These are phyloP conservation scores for Hypsibius dujardini DNA, from an alignment of 1,140 invertebrate genomes.

Conservation along the genomic window DNA sequence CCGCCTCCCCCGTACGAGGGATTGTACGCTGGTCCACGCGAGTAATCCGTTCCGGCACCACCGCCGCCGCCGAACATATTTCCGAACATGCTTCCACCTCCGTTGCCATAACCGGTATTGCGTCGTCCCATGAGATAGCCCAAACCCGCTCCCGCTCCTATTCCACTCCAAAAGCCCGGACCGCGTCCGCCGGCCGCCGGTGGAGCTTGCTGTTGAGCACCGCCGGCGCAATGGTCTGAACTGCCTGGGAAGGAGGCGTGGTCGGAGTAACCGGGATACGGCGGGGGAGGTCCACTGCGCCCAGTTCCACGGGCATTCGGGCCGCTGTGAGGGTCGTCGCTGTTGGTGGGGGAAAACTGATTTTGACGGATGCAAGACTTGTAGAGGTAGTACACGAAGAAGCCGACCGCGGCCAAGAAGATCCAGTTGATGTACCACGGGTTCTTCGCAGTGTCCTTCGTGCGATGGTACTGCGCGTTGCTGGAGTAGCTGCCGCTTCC, in stretches of 20 bases:
- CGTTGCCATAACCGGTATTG: no score
- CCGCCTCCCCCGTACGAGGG: not conserved
- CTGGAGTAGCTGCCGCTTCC: conserved; percentile 27
- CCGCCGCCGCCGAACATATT: conserved; percentile 3
- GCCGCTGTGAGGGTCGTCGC: not conserved
- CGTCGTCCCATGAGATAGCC: not conserved
- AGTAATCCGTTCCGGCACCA: no score
- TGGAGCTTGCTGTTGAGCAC: not conserved
- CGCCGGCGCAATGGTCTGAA: not conserved
- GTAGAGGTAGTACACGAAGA: conserved; percentile 36
- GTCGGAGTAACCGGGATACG: not conserved
- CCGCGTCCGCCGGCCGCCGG: not conserved
- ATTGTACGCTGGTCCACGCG: conserved; percentile 4
- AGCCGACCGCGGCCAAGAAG: conserved; percentile 27
- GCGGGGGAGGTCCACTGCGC: not conserved
- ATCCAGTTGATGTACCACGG: conserved; percentile 28
- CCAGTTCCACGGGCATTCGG: not conserved
- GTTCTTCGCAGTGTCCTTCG: conserved; percentile 22
- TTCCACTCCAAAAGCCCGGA: not conserved
- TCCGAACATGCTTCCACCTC: no score
- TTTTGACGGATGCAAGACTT: conserved; percentile 32
- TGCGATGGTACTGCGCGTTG: conserved; percentile 23
- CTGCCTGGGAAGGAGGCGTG: not conserved
- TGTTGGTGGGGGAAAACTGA: not conserved
- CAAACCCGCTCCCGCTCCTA: not conserved